A percentile compares a stretch with the other conserved stretches of the same genome.
These are phyloP conservation scores for Onychomys torridus DNA, from an alignment of 2,797 vertebrate genomes.

Conservation along the genomic window DNA sequence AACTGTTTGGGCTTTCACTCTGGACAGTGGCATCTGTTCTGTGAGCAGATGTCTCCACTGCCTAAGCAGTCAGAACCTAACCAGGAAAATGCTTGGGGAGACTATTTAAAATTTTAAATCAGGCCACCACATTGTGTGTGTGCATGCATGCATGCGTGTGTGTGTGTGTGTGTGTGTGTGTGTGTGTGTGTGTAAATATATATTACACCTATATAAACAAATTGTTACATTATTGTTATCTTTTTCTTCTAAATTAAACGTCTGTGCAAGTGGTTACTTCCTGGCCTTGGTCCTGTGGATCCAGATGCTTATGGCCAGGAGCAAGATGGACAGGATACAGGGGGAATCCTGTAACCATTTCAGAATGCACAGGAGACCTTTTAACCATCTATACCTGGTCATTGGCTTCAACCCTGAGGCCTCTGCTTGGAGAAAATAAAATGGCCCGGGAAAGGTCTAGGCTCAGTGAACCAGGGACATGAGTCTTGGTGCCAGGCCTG, in stretches of 20 bases:
- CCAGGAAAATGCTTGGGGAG: neutral
- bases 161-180: neutral
- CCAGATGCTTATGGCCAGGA: neutral
- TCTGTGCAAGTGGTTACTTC: neutral
- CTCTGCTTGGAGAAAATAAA: neutral
- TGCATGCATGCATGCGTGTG: neutral
- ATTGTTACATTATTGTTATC: neutral
- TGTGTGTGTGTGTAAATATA: neutral
- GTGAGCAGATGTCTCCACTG: neutral
- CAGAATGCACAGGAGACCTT: neutral
- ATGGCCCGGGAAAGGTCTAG: neutral
- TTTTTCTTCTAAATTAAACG: neutral
- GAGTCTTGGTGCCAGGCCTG: neutral
- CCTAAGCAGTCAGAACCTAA: neutral
- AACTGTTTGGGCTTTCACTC: neutral
- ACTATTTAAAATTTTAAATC: slow-evolving; percentile 51
- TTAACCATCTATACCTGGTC: neutral
- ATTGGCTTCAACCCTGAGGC: neutral
- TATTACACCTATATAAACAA: neutral
- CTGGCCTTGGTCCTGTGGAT: neutral
- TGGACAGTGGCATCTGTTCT: neutral
- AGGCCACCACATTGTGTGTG: neutral
- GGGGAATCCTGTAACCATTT: neutral
- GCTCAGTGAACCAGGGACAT: neutral
- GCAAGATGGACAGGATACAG: neutral